phyloP scores from a whole-genome alignment of 1,140 invertebrate species.

The Neodiprion pinetum region DNA sequence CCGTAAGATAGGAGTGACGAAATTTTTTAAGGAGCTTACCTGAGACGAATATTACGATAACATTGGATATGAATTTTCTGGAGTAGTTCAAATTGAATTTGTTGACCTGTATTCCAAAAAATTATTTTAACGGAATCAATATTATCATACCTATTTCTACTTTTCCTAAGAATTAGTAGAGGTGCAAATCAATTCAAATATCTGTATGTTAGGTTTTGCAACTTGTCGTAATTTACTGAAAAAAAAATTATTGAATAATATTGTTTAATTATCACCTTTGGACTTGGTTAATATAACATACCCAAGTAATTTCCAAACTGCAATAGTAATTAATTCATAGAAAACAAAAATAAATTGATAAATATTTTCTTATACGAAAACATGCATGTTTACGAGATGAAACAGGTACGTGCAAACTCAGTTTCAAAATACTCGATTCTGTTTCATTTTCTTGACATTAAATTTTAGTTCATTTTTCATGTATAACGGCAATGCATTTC shows the following conservation, averaged over 20 bases:
- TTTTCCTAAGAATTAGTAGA: no score
- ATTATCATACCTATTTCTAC: no score
- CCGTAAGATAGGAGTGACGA: no score
- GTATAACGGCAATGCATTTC: conserved; percentile 57
- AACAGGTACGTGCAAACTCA: conserved; percentile 53
- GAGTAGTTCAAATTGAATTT: no score
- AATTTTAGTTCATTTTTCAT: conserved; percentile 8
- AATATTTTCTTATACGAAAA: conserved; percentile 32
- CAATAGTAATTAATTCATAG: not conserved
- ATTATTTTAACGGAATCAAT: no score
- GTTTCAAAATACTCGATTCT: conserved; percentile 44
- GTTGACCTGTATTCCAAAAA: no score
- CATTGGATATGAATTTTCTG: no score
- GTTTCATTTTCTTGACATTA: conserved; percentile 20
- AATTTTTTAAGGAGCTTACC: no score
- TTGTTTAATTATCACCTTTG: not conserved
- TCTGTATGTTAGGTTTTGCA: not conserved
- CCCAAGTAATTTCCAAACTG: not conserved
- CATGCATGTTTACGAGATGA: conserved; percentile 32
- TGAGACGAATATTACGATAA: no score
- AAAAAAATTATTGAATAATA: no score
- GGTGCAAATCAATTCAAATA: not conserved
- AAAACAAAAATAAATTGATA: conserved; percentile 16
- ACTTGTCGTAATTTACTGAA: not conserved
- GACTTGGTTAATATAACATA: not conserved